Evolutionary conservation across 2,888 invertebrate genomes (phyloP).

Genomic region (Plagiodera versicolora): DNA sequence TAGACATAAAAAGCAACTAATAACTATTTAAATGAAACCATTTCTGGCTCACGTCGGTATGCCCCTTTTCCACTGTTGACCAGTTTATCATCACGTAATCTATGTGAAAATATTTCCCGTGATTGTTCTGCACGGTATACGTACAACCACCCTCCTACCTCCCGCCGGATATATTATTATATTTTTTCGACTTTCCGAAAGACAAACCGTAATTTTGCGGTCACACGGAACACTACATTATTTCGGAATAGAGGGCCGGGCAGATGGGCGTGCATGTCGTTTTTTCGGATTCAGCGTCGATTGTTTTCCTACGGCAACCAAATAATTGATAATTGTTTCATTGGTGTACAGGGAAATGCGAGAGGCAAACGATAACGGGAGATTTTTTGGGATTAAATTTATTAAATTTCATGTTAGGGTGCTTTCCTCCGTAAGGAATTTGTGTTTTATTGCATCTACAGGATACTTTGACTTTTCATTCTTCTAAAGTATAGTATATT

Average conservation of each 20-base stretch:
- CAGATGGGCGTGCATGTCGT: conserved; percentile 1
- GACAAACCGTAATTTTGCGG: conserved; percentile 19
- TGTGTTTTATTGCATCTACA: too few species aligned
- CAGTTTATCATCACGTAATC: conserved; percentile 15
- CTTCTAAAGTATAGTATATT: too few species aligned
- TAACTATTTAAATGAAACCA: background rate
- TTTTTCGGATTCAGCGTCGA: background rate
- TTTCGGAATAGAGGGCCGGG: background rate
- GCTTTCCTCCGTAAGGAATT: too few species aligned
- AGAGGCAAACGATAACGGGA: background rate
- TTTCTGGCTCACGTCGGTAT: background rate
- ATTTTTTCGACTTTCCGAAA: conserved; percentile 4
- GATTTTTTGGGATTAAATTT: background rate
- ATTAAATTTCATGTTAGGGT: too few species aligned
- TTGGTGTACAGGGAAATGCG: background rate
- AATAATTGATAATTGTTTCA: background rate
- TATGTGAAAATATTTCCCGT: conserved; percentile 16
- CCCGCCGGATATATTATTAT: conserved; percentile 13
- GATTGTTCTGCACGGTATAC: conserved; percentile 16
- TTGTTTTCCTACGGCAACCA: background rate
- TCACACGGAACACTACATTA: conserved; percentile 8
- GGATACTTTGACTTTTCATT: too few species aligned
- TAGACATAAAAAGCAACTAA: too few species aligned
- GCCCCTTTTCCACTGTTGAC: background rate
- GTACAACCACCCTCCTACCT: too few species aligned